Evolutionary conservation across 2,113 vertebrate genomes (phyloP).

Genomic region (Onychostoma macrolepis): DNA sequence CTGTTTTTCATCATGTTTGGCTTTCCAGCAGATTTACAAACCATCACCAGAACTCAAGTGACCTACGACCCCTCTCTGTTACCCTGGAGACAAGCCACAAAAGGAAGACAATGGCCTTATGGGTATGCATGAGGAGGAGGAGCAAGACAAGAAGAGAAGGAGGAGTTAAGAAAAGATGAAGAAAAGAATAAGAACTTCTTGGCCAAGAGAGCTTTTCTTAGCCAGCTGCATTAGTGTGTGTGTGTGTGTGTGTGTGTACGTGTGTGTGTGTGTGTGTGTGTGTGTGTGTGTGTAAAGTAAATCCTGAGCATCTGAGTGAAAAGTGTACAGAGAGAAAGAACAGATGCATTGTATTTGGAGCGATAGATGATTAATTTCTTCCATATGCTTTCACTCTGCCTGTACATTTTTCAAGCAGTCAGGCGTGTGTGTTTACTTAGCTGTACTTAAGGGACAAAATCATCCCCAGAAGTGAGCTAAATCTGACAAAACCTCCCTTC

Average conservation of each 20-base stretch:
- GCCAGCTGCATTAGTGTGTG: not conserved
- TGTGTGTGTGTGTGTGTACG: too few species aligned
- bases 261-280: not conserved
- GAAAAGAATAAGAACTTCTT: not conserved
- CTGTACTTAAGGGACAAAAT: constrained; percentile 3
- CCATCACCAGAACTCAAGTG: not conserved
- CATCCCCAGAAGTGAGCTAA: not conserved
- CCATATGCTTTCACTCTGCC: constrained; percentile 9
- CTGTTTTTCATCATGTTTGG: not conserved
- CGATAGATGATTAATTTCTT: not conserved
- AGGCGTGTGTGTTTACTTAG: constrained; percentile 15
- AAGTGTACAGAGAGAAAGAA: not conserved
- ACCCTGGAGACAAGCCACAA: not conserved
- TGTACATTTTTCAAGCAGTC: not conserved
- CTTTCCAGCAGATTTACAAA: not conserved
- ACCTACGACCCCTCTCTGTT: constrained; percentile 23
- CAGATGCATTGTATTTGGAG: constrained; percentile 17
- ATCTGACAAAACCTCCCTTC: constrained; percentile 11
- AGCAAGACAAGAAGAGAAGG: not conserved
- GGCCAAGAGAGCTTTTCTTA: not conserved
- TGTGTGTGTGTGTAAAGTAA: not conserved
- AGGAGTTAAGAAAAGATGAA: not conserved
- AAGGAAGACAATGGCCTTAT: not conserved
- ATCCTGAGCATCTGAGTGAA: not conserved
- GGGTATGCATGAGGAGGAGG: constrained; percentile 11